A percentile compares a stretch with the other conserved stretches of the same genome.
These are phyloP conservation scores for Chamaetylas fuelleborni DNA, from an alignment of 2,113 vertebrate species.

Conservation along the genomic window DNA sequence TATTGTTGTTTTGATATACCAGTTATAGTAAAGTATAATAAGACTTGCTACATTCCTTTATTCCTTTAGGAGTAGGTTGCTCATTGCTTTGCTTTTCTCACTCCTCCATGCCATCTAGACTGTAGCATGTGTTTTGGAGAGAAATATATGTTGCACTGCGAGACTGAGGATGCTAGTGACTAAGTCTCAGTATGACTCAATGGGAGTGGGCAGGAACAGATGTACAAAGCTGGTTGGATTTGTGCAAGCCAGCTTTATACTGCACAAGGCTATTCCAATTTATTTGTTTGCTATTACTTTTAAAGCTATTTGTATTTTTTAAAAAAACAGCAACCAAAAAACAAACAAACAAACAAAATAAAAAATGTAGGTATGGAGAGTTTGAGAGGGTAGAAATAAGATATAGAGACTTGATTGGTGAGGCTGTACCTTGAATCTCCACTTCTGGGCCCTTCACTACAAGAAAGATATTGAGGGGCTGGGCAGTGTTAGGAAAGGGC, in stretches of 20 bases:
- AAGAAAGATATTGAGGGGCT: neutral
- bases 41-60: neutral
- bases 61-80: neutral
- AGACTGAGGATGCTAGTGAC: conserved; percentile 55
- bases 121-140: conserved; percentile 38
- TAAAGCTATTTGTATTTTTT: neutral
- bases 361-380: neutral
- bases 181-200: conserved; percentile 62
- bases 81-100: neutral
- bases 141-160: neutral
- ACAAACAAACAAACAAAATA: neutral
- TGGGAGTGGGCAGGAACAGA: conserved; percentile 72
- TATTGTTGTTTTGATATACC: neutral
- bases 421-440: neutral
- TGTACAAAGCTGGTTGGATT: conserved; percentile 43
- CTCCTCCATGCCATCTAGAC: conserved; percentile 17
- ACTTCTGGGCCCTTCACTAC: neutral
- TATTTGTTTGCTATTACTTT: neutral
- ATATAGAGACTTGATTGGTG: neutral
- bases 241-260: conserved; percentile 5
- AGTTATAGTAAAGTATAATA: neutral
- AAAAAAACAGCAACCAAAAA: neutral
- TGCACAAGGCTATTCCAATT: conserved; percentile 5
- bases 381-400: neutral
- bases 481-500: neutral